These are phyloP conservation scores for Scolopax rusticola DNA, from an alignment of 2,797 vertebrate genomes.

Conservation along the genomic window DNA sequence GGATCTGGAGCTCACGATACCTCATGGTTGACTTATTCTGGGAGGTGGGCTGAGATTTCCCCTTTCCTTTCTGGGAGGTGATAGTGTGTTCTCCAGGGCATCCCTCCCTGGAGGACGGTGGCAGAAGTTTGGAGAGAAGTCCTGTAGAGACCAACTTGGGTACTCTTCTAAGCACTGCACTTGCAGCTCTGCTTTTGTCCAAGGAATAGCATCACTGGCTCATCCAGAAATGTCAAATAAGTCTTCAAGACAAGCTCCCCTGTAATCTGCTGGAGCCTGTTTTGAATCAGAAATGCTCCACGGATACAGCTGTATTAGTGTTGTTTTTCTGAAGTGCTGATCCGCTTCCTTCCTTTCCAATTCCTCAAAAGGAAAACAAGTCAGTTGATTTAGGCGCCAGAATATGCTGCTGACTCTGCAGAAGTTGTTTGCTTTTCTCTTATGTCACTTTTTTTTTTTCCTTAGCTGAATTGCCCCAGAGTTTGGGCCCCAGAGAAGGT, in stretches of 20 bases:
- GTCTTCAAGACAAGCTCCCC: background rate
- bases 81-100: rapidly evolving
- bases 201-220: background rate
- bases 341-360: background rate
- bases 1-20: background rate
- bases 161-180: background rate
- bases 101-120: background rate
- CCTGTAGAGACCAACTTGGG: background rate
- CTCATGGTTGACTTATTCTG: background rate
- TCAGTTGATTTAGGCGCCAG: background rate
- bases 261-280: background rate
- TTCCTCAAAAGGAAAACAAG: constrained; percentile 53
- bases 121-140: background rate
- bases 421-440: background rate
- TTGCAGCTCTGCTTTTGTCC: background rate
- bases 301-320: background rate
- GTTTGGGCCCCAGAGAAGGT: background rate
- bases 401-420: background rate
- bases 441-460: background rate
- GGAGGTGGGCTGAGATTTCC: background rate
- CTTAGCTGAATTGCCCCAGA: background rate
- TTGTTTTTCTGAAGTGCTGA: constrained; percentile 9
- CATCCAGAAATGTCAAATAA: background rate
- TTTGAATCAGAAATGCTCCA: background rate
- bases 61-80: background rate